A percentile compares a stretch with the other conserved stretches of the same genome.
phyloP scores from a whole-genome alignment of 2,113 vertebrate species.

The Numenius arquata region DNA sequence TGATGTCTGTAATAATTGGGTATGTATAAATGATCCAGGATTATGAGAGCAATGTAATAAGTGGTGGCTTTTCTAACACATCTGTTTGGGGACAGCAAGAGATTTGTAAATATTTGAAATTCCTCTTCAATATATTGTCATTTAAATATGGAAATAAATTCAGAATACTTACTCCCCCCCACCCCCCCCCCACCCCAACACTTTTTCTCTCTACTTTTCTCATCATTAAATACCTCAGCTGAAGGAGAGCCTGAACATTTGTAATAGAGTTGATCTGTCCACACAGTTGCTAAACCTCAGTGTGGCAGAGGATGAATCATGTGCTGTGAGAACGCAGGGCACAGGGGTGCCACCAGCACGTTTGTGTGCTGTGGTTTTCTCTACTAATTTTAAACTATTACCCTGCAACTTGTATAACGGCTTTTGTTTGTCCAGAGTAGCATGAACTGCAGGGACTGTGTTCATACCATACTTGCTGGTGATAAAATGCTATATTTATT shows the following conservation, averaged over 20 bases:
- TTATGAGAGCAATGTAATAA: not conserved
- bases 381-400: not conserved
- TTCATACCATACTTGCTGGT: not conserved
- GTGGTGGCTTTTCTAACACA: not conserved
- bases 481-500: not conserved
- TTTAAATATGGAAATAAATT: not conserved
- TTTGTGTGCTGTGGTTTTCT: not conserved
- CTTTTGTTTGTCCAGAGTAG: not conserved
- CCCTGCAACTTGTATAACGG: not conserved
- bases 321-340: fast-evolving
- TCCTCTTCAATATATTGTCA: not conserved
- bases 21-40: not conserved
- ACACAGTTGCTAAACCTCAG: not conserved
- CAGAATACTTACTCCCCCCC: not conserved
- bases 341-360: not conserved
- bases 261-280: not conserved
- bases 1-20: not conserved
- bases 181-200: too few relatives aligned
- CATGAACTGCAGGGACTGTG: not conserved
- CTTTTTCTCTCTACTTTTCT: not conserved
- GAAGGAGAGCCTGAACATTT: not conserved
- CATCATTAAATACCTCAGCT: not conserved
- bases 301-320: not conserved
- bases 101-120: not conserved
- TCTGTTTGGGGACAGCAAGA: not conserved